These are phyloP conservation scores for Phyto melanocephala DNA, from an alignment of 2,888 invertebrate species.

Conservation along the genomic window DNA sequence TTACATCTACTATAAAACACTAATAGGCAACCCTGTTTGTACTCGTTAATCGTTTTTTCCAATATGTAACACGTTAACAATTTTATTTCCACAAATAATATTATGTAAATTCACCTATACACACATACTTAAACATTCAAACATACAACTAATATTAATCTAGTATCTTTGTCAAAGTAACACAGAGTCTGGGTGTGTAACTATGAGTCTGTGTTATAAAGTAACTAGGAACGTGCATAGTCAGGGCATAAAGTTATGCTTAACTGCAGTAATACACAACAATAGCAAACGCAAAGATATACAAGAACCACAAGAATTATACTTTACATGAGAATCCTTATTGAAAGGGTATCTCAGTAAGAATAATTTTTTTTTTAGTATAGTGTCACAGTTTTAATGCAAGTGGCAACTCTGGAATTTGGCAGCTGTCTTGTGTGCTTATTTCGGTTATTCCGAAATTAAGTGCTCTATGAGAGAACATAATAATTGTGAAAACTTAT, in stretches of 20 bases:
- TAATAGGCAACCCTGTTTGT: conserved; percentile 9
- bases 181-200: background rate
- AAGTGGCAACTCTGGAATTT: too few species aligned
- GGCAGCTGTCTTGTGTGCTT: too few species aligned
- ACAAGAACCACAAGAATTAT: conserved; percentile 18
- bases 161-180: background rate
- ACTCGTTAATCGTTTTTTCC: background rate
- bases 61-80: conserved; percentile 32
- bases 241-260: background rate
- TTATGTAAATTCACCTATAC: background rate
- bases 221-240: conserved; percentile 17
- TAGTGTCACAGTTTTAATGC: too few species aligned
- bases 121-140: too few species aligned
- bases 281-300: background rate
- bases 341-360: too few species aligned
- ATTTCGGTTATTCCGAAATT: too few species aligned
- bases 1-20: too few species aligned
- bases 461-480: too few species aligned
- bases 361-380: too few species aligned
- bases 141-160: background rate
- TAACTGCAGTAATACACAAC: conserved; percentile 26
- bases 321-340: too few species aligned
- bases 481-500: too few species aligned
- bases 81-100: conserved; percentile 11
- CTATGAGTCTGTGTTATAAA: background rate